A percentile compares a stretch with the other conserved stretches of the same genome.
These are phyloP conservation scores for Ginglymostoma cirratum DNA, from an alignment of 2,113 vertebrate species.

Conservation along the genomic window DNA sequence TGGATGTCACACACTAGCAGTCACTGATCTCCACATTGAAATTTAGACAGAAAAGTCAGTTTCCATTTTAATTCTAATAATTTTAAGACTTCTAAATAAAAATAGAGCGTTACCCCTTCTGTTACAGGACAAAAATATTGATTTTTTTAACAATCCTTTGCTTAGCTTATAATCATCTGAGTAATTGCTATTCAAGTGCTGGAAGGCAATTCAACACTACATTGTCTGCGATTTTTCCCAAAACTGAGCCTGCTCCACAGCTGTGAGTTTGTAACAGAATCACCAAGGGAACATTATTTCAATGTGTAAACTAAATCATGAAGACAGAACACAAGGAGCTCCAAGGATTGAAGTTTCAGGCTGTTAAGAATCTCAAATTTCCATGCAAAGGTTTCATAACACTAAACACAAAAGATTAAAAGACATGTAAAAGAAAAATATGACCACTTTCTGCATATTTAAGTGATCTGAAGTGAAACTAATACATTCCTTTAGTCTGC, in stretches of 20 bases:
- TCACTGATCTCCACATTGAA: neutral
- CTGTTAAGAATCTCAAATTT: neutral
- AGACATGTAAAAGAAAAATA: neutral
- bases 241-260: neutral
- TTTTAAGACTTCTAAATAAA: neutral
- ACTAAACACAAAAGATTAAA: neutral
- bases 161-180: neutral
- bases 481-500: neutral
- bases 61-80: neutral
- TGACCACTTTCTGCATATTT: neutral
- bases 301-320: neutral
- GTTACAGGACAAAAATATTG: neutral
- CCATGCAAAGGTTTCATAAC: neutral
- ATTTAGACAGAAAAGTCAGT: neutral
- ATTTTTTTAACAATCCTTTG: neutral
- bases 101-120: neutral
- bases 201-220: neutral
- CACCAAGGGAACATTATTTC: neutral
- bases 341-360: neutral
- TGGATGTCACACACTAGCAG: neutral
- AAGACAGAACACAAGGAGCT: neutral
- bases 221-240: neutral
- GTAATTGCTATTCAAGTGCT: neutral
- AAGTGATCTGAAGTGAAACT: neutral
- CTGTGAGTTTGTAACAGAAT: neutral